These are phyloP conservation scores for Syngnathus floridae DNA, from an alignment of 2,113 vertebrate species.

Conservation along the genomic window DNA sequence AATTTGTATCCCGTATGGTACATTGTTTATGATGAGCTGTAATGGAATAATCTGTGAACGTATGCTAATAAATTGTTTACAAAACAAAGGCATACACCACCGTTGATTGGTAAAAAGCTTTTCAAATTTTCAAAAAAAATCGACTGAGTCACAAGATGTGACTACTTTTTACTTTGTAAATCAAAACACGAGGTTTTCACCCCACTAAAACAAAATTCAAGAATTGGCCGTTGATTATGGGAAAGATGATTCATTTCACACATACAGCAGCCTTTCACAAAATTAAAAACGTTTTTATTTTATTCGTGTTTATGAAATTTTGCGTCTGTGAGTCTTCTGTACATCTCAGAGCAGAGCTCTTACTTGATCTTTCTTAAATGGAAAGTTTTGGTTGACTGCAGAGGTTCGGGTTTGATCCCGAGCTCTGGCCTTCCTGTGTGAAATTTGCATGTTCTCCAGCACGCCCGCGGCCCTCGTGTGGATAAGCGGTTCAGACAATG, in stretches of 20 bases:
- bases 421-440: no score
- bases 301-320: constrained; percentile 9
- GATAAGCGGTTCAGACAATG: not conserved
- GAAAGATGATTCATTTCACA: constrained; percentile 49
- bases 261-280: constrained; percentile 60
- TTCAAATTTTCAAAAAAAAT: constrained; percentile 17
- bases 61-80: constrained; percentile 19
- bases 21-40: constrained; percentile 29
- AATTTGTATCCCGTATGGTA: not conserved
- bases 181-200: constrained; percentile 23
- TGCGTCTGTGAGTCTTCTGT: constrained; percentile 37
- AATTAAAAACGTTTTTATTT: not conserved
- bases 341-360: not conserved
- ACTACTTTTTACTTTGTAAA: constrained; percentile 5
- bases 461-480: no score
- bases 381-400: no score
- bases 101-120: constrained; percentile 29
- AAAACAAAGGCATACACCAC: constrained; percentile 12
- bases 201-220: constrained; percentile 24
- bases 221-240: constrained; percentile 31
- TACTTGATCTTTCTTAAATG: not conserved
- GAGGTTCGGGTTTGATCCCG: no score
- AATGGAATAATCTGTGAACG: constrained; percentile 40
- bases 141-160: not conserved
- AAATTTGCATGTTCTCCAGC: no score